A percentile compares a stretch with the other conserved stretches of the same genome.
phyloP scores from a whole-genome alignment of 2,113 vertebrate species.

The Perca flavescens region DNA sequence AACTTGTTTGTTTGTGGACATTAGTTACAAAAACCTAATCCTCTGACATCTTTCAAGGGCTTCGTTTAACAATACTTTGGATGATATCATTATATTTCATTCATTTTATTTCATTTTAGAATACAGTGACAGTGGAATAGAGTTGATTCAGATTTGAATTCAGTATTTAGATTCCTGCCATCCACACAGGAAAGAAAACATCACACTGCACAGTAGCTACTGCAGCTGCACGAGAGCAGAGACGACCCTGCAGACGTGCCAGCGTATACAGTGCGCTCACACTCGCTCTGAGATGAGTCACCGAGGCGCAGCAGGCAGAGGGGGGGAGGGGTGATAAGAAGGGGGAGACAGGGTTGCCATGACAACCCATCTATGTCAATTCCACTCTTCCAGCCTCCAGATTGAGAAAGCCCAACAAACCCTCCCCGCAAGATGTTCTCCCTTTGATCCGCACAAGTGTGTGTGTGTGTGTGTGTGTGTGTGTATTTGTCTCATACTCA shows the following conservation, averaged over 20 bases:
- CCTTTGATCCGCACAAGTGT: slow-evolving; percentile 56
- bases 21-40: background rate
- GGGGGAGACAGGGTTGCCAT: slow-evolving; percentile 65
- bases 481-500: slow-evolving; percentile 66
- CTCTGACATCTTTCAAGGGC: background rate
- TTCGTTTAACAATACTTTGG: background rate
- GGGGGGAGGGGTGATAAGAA: slow-evolving; percentile 10
- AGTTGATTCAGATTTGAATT: background rate
- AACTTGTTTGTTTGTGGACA: background rate
- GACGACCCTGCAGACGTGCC: slow-evolving; percentile 38
- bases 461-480: slow-evolving; percentile 27
- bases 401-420: slow-evolving; percentile 57
- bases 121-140: background rate
- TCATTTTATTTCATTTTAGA: background rate
- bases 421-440: slow-evolving; percentile 44
- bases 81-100: background rate
- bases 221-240: slow-evolving; percentile 35
- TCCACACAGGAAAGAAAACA: background rate
- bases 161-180: background rate
- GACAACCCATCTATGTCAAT: slow-evolving; percentile 80
- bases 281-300: slow-evolving; percentile 75
- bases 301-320: slow-evolving; percentile 56
- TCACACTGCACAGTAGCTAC: background rate
- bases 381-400: slow-evolving; percentile 62
- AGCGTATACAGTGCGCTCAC: slow-evolving; percentile 50